Base-by-base conservation (phyloP, 2,797 vertebrate genomes). In the Chloroceryle amazona region DNA sequence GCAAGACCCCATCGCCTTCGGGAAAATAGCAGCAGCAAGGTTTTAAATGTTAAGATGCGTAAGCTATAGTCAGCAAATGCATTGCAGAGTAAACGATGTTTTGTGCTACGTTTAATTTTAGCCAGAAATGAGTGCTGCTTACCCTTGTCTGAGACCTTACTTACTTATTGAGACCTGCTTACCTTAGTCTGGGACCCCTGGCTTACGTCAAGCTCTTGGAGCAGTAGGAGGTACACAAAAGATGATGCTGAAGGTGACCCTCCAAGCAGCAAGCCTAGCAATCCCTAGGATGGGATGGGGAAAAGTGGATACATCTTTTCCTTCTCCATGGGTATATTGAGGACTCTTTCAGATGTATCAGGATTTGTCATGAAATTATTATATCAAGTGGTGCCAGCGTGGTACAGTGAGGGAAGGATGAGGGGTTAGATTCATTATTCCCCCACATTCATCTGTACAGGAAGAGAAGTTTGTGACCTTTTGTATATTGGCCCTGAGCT, bases 401-500 rank as follows among this genome's bases (percentile, higher is more conserved):
- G 29, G 42, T 51, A 6, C 3, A 23, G 12, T 42, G 49, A 87
- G 47, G 78, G 74, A 28, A 63, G 39, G 39, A 54, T 51, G 25
- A 61, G 26, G n/a, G 49, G 37, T 86, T 73, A 51, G 49, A n/a
- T 22, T 95, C 31, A 8, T 35, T 54, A 39, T 93, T 96, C 95
- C 55, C 73, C 28, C 11, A 20, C 9, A 26, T 20, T 81, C 28
- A 44, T 87, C 29, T 81, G 82, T 65, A 26, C 89, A 80, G 91
- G 95, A 96, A 96, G 55, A 86, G 82, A 94, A 91, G 95, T 87
- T 85, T 91, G 80, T 75, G 85, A 94, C 84, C 87, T 82, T 91
- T 62, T 3, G 0, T 68, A 8, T 47, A 10, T 58, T 95, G 94
- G 87, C 93, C 37, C 29, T 18, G 25, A 28, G 85, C 87, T 89